A percentile compares a stretch with the other conserved stretches of the same genome.
phyloP scores from a whole-genome alignment of 2,888 invertebrate species.

The Aleiodes testaceus region DNA sequence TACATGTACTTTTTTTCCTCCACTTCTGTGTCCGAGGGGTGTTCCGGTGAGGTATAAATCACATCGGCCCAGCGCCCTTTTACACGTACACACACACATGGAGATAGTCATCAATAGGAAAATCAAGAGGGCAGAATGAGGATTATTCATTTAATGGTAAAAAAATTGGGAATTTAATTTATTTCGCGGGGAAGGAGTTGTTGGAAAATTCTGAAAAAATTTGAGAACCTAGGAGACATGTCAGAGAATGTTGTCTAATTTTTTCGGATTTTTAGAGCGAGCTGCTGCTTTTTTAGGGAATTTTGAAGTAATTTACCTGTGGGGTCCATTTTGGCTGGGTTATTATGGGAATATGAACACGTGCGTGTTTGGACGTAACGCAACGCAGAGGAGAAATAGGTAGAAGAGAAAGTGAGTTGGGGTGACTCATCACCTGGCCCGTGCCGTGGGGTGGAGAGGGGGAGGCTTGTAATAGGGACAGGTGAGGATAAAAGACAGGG shows the following conservation, averaged over 20 bases:
- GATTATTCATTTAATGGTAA: constrained; percentile 28
- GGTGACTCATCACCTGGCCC: constrained; percentile 71
- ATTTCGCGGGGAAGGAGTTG: too few relatives aligned
- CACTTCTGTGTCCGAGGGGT: constrained; percentile 51
- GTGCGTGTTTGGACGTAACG: constrained; percentile 52
- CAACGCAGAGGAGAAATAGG: constrained; percentile 7
- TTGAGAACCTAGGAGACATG: too few relatives aligned
- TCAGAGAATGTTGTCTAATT: too few relatives aligned
- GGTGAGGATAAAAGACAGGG: constrained; percentile 56
- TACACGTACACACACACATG: constrained; percentile 32
- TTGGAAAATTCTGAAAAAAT: too few relatives aligned
- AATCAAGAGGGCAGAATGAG: constrained; percentile 53
- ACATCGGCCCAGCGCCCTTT: constrained; percentile 55
- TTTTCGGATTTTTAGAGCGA: too few relatives aligned
- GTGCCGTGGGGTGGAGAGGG: constrained; percentile 42
- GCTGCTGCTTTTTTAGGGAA: too few relatives aligned
- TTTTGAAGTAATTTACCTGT: too few relatives aligned
- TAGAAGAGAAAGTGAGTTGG: constrained; percentile 50
- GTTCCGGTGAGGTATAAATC: constrained; percentile 70
- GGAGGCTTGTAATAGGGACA: constrained; percentile 54
- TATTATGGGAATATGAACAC: constrained; percentile 35
- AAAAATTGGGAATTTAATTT: too few relatives aligned
- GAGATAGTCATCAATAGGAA: constrained; percentile 52
- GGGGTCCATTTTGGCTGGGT: too few relatives aligned
- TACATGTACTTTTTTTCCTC: constrained; percentile 52